Evolutionary conservation across 1,140 invertebrate species (phyloP).

Genomic region (Ceratoteleas bidentatus): DNA sequence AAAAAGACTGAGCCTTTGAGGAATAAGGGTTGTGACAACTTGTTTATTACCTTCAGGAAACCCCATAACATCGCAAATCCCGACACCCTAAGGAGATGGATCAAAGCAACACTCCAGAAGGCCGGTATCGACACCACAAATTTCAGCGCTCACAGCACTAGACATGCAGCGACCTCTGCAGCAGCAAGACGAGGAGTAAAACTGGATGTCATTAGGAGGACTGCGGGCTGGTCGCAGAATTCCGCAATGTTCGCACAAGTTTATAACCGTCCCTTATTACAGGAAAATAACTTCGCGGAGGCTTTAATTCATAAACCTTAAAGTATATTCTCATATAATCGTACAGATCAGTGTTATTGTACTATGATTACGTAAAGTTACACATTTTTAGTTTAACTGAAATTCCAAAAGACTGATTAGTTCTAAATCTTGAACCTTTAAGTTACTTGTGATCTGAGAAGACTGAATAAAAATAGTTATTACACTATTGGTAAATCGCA

Average conservation of each 20-base stretch:
- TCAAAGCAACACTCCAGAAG: neutral
- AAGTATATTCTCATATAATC: too few species aligned
- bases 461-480: neutral
- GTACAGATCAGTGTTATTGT: too few species aligned
- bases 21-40: too few species aligned
- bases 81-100: too few species aligned
- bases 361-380: too few species aligned
- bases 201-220: neutral
- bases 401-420: too few species aligned
- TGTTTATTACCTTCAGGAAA: too few species aligned
- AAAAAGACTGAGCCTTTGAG: too few species aligned
- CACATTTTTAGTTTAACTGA: too few species aligned
- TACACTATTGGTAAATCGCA: constrained; percentile 4
- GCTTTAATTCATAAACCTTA: neutral
- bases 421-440: too few species aligned
- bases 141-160: neutral
- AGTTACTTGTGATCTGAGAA: too few species aligned
- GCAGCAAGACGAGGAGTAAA: neutral
- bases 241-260: neutral
- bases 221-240: neutral
- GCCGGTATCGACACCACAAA: neutral
- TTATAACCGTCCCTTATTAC: neutral
- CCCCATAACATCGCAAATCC: too few species aligned
- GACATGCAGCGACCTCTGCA: neutral
- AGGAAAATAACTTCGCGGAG: neutral